These are phyloP conservation scores for Hycleus cichorii DNA, from an alignment of 1,140 invertebrate species.

Conservation along the genomic window DNA sequence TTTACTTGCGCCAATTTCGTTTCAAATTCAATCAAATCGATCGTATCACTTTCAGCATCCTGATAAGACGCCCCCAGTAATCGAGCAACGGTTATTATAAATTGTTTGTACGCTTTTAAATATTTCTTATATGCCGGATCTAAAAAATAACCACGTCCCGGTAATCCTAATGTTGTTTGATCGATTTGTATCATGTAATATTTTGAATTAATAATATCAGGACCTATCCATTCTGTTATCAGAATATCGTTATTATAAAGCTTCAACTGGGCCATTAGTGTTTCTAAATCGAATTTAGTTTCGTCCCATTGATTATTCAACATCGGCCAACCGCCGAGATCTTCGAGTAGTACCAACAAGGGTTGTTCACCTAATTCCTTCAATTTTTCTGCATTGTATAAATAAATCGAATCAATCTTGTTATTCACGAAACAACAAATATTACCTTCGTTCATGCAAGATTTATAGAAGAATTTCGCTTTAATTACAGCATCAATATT, in stretches of 20 bases:
- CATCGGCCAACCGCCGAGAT: constrained; percentile 82
- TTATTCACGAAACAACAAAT: constrained; percentile 2
- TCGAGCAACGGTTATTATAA: constrained; percentile 61
- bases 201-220: constrained; percentile 83
- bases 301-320: constrained; percentile 56
- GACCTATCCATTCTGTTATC: constrained; percentile 76
- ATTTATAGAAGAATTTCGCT: constrained; percentile 72
- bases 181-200: constrained; percentile 83
- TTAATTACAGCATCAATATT: constrained; percentile 56
- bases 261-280: constrained; percentile 65
- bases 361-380: constrained; percentile 61
- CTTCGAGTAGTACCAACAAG: constrained; percentile 59
- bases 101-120: constrained; percentile 69
- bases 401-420: background rate
- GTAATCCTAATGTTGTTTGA: constrained; percentile 78
- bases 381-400: constrained; percentile 24
- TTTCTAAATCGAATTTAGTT: constrained; percentile 64
- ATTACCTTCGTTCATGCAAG: constrained; percentile 74
- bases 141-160: constrained; percentile 79
- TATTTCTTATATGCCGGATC: constrained; percentile 60
- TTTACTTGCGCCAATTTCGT: constrained; percentile 62
- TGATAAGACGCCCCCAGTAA: constrained; percentile 57
- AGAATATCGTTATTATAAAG: constrained; percentile 79
- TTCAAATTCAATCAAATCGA: constrained; percentile 77
- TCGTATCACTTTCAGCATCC: constrained; percentile 55